A percentile compares a stretch with the other conserved stretches of the same genome.
phyloP scores from a whole-genome alignment of 2,113 vertebrate genomes.

The Oryzias melastigma region DNA sequence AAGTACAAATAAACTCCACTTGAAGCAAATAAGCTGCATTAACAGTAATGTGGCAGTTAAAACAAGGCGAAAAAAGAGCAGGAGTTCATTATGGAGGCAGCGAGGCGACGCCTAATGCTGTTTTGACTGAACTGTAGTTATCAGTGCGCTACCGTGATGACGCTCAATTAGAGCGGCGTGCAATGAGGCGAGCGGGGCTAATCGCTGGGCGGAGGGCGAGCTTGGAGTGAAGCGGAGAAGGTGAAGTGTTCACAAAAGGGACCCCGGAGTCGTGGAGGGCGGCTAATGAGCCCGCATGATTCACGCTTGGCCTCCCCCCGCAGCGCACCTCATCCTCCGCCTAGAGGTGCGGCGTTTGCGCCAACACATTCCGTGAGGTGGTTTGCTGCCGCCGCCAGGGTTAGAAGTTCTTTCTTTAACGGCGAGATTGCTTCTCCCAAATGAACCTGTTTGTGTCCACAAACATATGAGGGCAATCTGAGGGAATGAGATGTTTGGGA shows the following conservation, averaged over 20 bases:
- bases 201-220: slow-evolving; percentile 57
- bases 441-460: slow-evolving; percentile 12
- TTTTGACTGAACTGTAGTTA: slow-evolving; percentile 65
- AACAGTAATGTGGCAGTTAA: slow-evolving; percentile 25
- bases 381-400: slow-evolving; percentile 28
- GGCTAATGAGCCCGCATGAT: slow-evolving; percentile 70
- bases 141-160: slow-evolving; percentile 60
- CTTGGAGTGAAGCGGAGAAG: slow-evolving; percentile 41
- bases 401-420: slow-evolving; percentile 26
- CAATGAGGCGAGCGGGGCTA: slow-evolving; percentile 59
- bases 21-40: neutral
- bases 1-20: slow-evolving; percentile 27
- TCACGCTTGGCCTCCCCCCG: slow-evolving; percentile 67
- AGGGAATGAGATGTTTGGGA: no score
- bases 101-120: slow-evolving; percentile 42
- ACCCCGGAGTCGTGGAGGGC: slow-evolving; percentile 59
- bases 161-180: slow-evolving; percentile 65
- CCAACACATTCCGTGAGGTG: slow-evolving; percentile 52
- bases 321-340: slow-evolving; percentile 53
- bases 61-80: slow-evolving; percentile 24
- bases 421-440: neutral
- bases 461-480: slow-evolving; percentile 11
- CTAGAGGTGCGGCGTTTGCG: slow-evolving; percentile 35
- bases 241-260: slow-evolving; percentile 54
- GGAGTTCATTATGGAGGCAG: slow-evolving; percentile 44